Base-by-base conservation (phyloP, 2,113 vertebrate species). In the Platycercus adscitus region DNA sequence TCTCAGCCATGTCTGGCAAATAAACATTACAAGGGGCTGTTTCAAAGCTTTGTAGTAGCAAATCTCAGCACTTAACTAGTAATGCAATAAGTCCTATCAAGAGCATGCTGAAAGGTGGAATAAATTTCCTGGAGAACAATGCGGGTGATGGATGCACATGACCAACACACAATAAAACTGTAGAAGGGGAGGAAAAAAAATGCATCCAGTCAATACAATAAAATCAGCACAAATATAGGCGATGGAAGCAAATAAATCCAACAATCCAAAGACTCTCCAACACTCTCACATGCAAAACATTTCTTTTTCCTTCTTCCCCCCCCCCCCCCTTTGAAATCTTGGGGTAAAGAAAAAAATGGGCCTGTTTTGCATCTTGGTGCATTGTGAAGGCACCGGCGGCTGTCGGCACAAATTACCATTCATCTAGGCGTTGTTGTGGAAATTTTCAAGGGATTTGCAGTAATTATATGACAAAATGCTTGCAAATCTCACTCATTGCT, bases 401-500 rank as follows among this genome's bases (percentile, higher is more conserved):
- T 98, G 98, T 97, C 98, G 97, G 98, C 97, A 98, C 97, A 98
- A 98, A 99, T 99, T 99, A 99, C 98, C 98, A 99, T 99, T 99
- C 98, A 98, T 98, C 96, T 98, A 97, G 97, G 98, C 97, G 98
- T 98, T 98, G 98, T 98, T 98, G 98, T 98, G 98, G 98, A 98
- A 99, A 99, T 98, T 99, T 99, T 99, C 99, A 99, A 98, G 99
- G 99, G 99, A 99, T 99, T 99, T 99, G 98, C 99, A 98, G 99
- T 99, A 99, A 99, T 99, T 99, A 99, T 99, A 99, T 99, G 99
- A 99, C 99, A 99, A 99, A 99, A 99, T 98, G 98, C 98, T 98
- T 98, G 98, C 98, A 98, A 99, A 99, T 99, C 99, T 99, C 98
- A 98, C 98, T 98, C 98, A 98, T 98, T 99, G 98, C 98, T 98